Evolutionary conservation across 35 echinoderm and acorn worm genomes (phyloP).

Genomic region (Holothuria glaberrima): DNA sequence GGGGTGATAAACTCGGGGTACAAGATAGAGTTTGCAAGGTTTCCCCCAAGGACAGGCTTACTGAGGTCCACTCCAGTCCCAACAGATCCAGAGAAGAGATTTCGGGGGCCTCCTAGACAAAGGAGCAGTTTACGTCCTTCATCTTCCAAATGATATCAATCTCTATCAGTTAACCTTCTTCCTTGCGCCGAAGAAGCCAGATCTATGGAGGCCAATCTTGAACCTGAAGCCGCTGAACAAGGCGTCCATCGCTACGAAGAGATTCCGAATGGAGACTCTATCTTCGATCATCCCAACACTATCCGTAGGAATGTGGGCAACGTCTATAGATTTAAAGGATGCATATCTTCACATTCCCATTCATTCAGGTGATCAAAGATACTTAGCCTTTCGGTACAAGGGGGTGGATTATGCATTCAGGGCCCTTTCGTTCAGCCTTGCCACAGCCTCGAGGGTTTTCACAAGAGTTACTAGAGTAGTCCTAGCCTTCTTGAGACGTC

Average conservation of each 20-base stretch:
- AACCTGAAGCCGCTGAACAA: too few species aligned
- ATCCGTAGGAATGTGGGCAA: background rate
- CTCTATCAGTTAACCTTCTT: too few species aligned
- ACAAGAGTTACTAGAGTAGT: background rate
- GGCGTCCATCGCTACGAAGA: too few species aligned
- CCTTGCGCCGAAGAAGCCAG: too few species aligned
- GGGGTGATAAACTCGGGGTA: background rate
- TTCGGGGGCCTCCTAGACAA: background rate
- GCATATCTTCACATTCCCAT: background rate
- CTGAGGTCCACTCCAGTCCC: background rate
- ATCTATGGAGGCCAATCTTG: too few species aligned
- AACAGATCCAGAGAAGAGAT: background rate
- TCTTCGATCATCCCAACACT: background rate
- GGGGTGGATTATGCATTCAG: background rate
- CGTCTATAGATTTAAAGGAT: background rate
- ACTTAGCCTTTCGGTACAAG: background rate
- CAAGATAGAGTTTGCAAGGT: background rate
- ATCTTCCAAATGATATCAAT: background rate
- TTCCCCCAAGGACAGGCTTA: background rate
- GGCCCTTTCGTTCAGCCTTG: background rate
- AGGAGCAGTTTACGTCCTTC: too few species aligned
- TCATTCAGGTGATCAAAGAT: background rate
- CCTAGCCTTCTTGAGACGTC: too few species aligned
- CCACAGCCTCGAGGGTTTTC: slow-evolving; percentile 1
- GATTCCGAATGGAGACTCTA: background rate